phyloP scores from a whole-genome alignment of 2,797 vertebrate genomes.

The Tiaroga cobitis region DNA sequence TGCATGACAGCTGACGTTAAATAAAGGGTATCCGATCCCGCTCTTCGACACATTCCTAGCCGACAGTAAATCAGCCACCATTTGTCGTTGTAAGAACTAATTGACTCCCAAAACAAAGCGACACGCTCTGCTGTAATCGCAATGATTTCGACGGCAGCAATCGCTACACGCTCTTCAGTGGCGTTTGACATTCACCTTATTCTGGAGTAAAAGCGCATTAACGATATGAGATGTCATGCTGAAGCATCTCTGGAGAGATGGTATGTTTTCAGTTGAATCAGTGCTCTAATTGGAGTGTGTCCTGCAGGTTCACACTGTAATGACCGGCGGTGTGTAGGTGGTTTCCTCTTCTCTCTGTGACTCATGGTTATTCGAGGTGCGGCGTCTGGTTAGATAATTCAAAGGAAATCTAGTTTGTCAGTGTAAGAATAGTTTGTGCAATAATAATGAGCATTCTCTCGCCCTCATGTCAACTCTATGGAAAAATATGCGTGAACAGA shows the following conservation, averaged over 20 bases:
- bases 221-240: not conserved
- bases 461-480: not conserved
- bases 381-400: not conserved
- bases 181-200: not conserved
- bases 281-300: slow-evolving; percentile 24
- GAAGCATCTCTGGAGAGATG: not conserved
- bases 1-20: too few species aligned
- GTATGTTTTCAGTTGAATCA: not conserved
- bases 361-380: not conserved
- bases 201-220: slow-evolving; percentile 5
- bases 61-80: too few species aligned
- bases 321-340: slow-evolving; percentile 14
- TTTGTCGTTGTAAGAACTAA: not conserved
- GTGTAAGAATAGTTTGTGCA: not conserved
- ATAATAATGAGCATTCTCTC: slow-evolving; percentile 7
- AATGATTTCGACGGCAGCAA: not conserved
- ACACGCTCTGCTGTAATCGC: not conserved
- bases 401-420: not conserved
- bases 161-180: not conserved
- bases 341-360: slow-evolving; percentile 33
- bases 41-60: too few species aligned
- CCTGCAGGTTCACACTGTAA: not conserved
- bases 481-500: too few species aligned
- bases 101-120: not conserved
- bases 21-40: too few species aligned